A percentile compares a stretch with the other conserved stretches of the same genome.
Evolutionary conservation across 2,797 vertebrate genomes (phyloP).

Genomic region (Meriones psammophilus): DNA sequence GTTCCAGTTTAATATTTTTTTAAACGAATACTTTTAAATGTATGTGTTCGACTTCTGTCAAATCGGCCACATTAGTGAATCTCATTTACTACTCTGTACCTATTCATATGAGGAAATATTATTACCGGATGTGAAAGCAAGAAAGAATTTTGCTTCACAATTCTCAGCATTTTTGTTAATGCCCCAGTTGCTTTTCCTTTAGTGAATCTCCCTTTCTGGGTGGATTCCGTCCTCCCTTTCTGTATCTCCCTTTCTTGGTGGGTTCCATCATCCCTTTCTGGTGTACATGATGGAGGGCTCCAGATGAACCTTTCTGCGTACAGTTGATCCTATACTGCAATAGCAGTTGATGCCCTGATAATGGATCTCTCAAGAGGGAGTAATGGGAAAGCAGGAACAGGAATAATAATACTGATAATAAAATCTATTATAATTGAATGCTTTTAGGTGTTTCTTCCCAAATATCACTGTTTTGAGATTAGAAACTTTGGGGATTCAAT

Average conservation of each 20-base stretch:
- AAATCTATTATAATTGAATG: background rate
- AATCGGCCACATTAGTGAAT: background rate
- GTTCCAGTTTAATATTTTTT: background rate
- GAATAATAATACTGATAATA: background rate
- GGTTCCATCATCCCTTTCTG: background rate
- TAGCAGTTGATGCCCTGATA: background rate
- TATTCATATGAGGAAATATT: background rate
- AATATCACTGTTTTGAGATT: slow-evolving; percentile 38
- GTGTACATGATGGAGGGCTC: background rate
- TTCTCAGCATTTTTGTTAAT: background rate
- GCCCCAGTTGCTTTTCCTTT: background rate
- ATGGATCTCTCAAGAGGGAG: background rate
- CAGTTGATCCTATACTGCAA: background rate
- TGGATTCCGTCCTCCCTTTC: background rate
- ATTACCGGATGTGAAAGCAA: background rate
- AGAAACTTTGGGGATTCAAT: slow-evolving; percentile 4
- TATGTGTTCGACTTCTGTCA: background rate
- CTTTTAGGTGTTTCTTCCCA: background rate
- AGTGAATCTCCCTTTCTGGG: background rate
- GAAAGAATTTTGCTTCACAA: background rate
- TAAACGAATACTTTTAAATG: background rate
- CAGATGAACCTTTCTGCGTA: background rate
- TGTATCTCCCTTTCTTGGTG: too few relatives aligned
- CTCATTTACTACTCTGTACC: background rate
- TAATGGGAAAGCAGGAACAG: background rate